A percentile compares a stretch with the other conserved stretches of the same genome.
phyloP scores from a whole-genome alignment of 1,140 invertebrate species.

The Helicoverpa zea region DNA sequence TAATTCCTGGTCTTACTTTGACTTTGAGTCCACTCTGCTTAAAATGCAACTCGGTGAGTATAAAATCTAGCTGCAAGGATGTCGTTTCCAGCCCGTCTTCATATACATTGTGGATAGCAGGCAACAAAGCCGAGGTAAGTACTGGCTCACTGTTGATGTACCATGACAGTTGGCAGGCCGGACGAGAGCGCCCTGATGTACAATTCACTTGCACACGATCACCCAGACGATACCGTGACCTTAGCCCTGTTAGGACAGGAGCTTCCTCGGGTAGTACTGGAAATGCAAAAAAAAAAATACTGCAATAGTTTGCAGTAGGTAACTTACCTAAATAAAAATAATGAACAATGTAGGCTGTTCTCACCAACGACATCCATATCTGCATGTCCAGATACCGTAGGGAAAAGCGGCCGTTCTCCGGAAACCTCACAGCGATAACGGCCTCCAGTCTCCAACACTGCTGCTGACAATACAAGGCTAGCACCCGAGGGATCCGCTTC shows the following conservation, averaged over 20 bases:
- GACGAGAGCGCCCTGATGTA: constrained; percentile 90
- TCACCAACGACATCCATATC: constrained; percentile 93
- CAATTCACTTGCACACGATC: constrained; percentile 88
- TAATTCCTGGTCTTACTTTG: constrained; percentile 75
- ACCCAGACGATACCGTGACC: neutral
- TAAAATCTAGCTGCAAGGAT: constrained; percentile 89
- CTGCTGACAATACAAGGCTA: constrained; percentile 89
- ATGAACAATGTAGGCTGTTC: neutral
- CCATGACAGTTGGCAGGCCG: constrained; percentile 91
- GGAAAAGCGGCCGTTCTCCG: constrained; percentile 94
- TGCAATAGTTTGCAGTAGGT: neutral
- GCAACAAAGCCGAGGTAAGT: constrained; percentile 85
- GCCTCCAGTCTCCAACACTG: constrained; percentile 92
- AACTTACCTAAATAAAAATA: too few relatives aligned
- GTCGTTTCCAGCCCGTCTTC: constrained; percentile 89
- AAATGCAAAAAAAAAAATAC: neutral
- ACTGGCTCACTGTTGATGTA: constrained; percentile 91
- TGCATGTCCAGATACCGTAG: constrained; percentile 93
- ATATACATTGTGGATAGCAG: constrained; percentile 63
- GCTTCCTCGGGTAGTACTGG: constrained; percentile 2
- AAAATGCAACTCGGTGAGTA: constrained; percentile 90
- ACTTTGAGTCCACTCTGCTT: constrained; percentile 91
- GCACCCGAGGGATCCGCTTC: constrained; percentile 7
- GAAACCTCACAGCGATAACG: constrained; percentile 95
- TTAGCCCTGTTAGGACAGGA: constrained; percentile 18